Evolutionary conservation across 2,113 vertebrate genomes (phyloP).

Genomic region (Solenodon paradoxus): DNA sequence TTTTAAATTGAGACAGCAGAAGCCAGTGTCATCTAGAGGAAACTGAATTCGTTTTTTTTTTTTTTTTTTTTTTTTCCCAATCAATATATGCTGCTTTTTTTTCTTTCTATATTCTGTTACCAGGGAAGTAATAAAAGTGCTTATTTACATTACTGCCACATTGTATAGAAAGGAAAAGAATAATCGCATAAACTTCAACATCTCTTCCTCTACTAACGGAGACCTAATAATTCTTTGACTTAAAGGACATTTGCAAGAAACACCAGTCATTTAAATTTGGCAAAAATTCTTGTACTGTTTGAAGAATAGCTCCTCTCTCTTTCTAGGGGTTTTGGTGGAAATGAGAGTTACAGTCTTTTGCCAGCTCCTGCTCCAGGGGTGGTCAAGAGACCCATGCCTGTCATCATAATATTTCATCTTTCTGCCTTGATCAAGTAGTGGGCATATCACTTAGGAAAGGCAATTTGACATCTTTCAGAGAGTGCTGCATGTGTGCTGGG

Average conservation of each 20-base stretch:
- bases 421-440: background rate
- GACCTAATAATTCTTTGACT: background rate
- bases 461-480: background rate
- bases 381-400: background rate
- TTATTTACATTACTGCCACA: conserved; percentile 9
- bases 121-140: conserved; percentile 45
- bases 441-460: background rate
- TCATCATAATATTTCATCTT: background rate
- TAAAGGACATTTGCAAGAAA: background rate
- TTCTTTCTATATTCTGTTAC: conserved; percentile 4
- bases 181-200: background rate
- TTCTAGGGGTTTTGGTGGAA: background rate
- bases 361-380: background rate
- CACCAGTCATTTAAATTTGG: background rate
- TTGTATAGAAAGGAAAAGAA: conserved; percentile 48
- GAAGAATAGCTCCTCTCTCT: background rate
- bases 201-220: background rate
- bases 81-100: background rate
- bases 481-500: background rate
- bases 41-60: conserved; percentile 47
- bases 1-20: conserved; percentile 38
- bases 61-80: too few relatives aligned
- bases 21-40: conserved; percentile 41
- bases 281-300: background rate
- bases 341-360: background rate